phyloP scores from a whole-genome alignment of 2,113 vertebrate species.

The Copsychus sechellarum region DNA sequence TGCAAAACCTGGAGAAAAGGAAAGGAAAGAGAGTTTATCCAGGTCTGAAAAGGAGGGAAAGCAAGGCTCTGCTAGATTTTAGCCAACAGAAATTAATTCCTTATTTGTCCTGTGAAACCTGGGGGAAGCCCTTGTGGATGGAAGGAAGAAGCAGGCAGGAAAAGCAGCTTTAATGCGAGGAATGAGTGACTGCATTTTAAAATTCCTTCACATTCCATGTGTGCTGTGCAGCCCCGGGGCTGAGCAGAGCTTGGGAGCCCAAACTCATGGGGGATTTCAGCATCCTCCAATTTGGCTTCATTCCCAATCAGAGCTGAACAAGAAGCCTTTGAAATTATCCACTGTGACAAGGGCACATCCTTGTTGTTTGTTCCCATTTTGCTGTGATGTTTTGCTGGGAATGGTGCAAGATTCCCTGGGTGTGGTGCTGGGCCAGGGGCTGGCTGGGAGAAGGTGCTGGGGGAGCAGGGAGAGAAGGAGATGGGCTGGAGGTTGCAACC shows the following conservation, averaged over 20 bases:
- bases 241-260: background rate
- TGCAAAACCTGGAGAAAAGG: background rate
- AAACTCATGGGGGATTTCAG: background rate
- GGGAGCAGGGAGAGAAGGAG: background rate
- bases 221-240: background rate
- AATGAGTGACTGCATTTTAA: background rate
- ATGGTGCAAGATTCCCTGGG: background rate
- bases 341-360: background rate
- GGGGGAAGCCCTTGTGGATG: background rate
- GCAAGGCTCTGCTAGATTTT: background rate
- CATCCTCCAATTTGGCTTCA: background rate
- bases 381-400: background rate
- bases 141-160: background rate
- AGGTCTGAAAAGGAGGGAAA: background rate
- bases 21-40: background rate
- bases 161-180: background rate
- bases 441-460: background rate
- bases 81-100: background rate
- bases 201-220: fast-evolving
- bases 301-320: background rate
- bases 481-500: background rate
- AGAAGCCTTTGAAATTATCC: background rate
- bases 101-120: background rate
- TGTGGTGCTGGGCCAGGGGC: no score
- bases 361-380: background rate